phyloP scores from a whole-genome alignment of 2,888 invertebrate species.

The Cosmia trapezina region DNA sequence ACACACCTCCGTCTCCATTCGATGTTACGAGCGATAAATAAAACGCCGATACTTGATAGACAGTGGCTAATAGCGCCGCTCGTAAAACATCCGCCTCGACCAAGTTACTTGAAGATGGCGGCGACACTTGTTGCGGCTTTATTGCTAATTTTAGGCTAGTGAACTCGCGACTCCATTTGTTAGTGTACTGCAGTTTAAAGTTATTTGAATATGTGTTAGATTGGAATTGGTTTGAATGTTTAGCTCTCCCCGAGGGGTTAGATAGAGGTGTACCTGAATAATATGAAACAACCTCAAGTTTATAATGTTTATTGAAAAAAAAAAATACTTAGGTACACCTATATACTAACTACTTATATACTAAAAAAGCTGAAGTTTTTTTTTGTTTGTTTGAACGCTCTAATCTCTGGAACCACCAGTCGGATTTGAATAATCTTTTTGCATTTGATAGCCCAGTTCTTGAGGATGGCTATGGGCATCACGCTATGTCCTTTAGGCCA shows the following conservation, averaged over 20 bases:
- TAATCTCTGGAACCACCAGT: too few species aligned
- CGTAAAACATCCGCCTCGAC: constrained; percentile 33
- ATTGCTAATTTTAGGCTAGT: constrained; percentile 10
- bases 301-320: not conserved
- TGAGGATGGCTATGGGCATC: too few species aligned
- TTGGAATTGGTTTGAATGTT: not conserved
- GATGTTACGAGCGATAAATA: constrained; percentile 47
- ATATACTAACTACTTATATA: too few species aligned
- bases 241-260: not conserved
- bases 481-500: too few species aligned
- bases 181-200: not conserved
- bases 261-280: too few species aligned
- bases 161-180: not conserved
- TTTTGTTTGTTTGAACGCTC: too few species aligned
- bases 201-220: not conserved
- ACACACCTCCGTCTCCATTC: constrained; percentile 14
- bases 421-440: too few species aligned
- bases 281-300: not conserved
- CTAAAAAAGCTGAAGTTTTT: too few species aligned
- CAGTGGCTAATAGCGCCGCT: constrained; percentile 43
- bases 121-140: constrained; percentile 22
- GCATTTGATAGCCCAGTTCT: too few species aligned
- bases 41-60: constrained; percentile 29
- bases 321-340: too few species aligned
- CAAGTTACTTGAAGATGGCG: constrained; percentile 3